phyloP scores from a whole-genome alignment of 2,797 vertebrate species.

The Helarctos malayanus region DNA sequence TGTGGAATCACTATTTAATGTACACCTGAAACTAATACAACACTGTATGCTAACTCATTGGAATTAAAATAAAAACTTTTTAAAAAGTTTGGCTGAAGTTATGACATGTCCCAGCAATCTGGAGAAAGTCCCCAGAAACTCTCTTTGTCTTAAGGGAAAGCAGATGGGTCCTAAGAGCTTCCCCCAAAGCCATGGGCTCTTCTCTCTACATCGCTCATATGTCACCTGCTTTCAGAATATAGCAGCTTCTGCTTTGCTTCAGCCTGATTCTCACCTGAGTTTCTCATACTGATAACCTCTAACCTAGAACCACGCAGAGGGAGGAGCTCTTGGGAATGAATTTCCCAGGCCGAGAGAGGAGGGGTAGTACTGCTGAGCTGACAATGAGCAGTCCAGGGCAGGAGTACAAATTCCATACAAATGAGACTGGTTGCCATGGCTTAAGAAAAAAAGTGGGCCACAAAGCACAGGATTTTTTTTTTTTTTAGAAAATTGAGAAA shows the following conservation, averaged over 20 bases:
- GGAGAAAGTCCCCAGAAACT: not conserved
- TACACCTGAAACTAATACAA: not conserved
- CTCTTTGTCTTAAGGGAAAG: not conserved
- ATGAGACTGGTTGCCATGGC: not conserved
- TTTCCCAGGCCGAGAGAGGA: not conserved
- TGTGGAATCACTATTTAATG: not conserved
- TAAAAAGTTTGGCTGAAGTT: not conserved
- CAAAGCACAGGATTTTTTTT: not conserved
- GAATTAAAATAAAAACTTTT: not conserved
- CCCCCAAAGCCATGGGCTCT: not conserved
- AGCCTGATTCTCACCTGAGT: not conserved
- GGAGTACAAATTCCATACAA: not conserved
- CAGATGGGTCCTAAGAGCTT: not conserved
- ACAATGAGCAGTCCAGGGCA: not conserved
- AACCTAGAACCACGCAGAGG: not conserved
- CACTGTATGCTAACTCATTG: not conserved
- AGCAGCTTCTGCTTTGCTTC: not conserved
- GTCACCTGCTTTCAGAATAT: not conserved
- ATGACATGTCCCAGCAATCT: not conserved
- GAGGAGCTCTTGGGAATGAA: not conserved
- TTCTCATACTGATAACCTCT: not conserved
- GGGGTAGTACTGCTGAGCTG: not conserved
- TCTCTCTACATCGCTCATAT: not conserved
- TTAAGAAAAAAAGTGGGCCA: not conserved
- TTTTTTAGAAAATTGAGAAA: not conserved